These are phyloP conservation scores for Chelonia mydas DNA, from an alignment of 2,797 vertebrate species.

Conservation along the genomic window DNA sequence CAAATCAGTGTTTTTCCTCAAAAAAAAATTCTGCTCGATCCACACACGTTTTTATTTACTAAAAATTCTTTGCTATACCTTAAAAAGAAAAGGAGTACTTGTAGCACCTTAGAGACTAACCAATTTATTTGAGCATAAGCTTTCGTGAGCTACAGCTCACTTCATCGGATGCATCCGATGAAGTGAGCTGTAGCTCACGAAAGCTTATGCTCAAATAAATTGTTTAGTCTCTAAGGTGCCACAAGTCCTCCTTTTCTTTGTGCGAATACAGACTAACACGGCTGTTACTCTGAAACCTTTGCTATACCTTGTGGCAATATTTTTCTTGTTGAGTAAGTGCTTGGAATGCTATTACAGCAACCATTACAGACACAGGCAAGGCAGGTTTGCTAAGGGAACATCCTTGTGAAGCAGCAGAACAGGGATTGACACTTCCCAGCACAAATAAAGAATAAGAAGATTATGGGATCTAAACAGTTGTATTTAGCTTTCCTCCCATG, in stretches of 20 bases:
- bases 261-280: no score
- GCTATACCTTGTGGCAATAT: background rate
- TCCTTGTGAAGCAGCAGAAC: background rate
- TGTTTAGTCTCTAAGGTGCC: no score
- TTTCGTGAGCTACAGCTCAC: no score
- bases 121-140: no score
- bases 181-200: no score
- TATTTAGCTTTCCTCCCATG: background rate
- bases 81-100: no score
- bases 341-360: background rate
- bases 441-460: background rate
- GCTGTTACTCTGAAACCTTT: no score
- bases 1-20: background rate
- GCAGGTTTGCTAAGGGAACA: background rate
- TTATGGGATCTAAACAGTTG: background rate
- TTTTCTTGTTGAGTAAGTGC: background rate
- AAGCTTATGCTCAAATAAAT: no score
- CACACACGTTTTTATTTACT: background rate
- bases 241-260: no score
- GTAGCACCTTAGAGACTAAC: no score
- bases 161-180: no score
- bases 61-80: background rate
- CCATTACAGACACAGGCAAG: background rate
- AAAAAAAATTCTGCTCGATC: background rate
- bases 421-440: background rate